These are phyloP conservation scores for Sciurus niger DNA, from an alignment of 2,113 vertebrate genomes.

Conservation along the genomic window DNA sequence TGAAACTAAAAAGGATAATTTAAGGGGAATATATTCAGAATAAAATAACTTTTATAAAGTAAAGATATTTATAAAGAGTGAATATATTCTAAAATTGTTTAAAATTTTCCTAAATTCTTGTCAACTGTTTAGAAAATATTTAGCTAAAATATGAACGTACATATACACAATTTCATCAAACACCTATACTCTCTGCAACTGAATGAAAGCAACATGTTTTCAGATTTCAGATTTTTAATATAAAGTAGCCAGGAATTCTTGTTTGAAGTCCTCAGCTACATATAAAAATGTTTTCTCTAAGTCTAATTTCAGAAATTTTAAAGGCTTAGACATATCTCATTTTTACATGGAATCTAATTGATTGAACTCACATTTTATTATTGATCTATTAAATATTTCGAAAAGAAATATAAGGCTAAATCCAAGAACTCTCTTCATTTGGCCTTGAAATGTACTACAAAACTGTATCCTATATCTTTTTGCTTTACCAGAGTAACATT, in stretches of 20 bases:
- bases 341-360: conserved; percentile 15
- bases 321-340: not conserved
- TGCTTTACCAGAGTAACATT: not conserved
- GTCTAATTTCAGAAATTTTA: not conserved
- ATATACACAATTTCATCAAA: not conserved
- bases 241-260: not conserved
- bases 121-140: not conserved
- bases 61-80: not conserved
- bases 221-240: conserved; percentile 5
- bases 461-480: not conserved
- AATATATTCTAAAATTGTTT: not conserved
- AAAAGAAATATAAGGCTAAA: not conserved
- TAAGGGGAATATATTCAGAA: not conserved
- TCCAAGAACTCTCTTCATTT: not conserved
- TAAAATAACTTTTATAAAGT: not conserved
- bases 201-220: not conserved
- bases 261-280: not conserved
- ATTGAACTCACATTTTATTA: not conserved
- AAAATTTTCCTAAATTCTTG: not conserved
- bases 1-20: not conserved
- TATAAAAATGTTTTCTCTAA: not conserved
- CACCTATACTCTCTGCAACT: not conserved
- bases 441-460: not conserved
- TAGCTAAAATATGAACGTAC: not conserved
- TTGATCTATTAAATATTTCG: not conserved